Conservation (phyloP, 2,888 invertebrate species). For the Tortricodes alternella region DNA sequence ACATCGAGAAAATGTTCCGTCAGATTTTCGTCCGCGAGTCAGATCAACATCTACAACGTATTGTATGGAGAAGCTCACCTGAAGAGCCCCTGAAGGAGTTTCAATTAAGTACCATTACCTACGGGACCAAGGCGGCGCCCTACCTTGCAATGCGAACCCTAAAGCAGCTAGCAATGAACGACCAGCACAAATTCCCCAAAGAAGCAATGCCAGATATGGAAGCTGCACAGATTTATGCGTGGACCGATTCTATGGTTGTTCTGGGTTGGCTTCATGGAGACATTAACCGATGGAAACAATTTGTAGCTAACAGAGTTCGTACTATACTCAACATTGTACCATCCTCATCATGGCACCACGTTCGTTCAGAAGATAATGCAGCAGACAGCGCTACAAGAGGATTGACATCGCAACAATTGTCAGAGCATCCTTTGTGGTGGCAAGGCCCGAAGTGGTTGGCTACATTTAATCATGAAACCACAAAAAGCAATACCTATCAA, state of each 20-base stretch:
- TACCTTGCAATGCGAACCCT: constrained; percentile 5
- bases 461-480: neutral
- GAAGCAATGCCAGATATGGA: neutral
- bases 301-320: constrained; percentile 19
- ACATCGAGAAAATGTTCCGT: constrained; percentile 22
- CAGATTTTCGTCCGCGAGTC: constrained; percentile 13
- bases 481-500: neutral
- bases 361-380: constrained; percentile 31
- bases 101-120: constrained; percentile 24
- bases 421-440: constrained; percentile 27
- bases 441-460: constrained; percentile 24
- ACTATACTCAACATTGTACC: constrained; percentile 9
- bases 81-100: constrained; percentile 9
- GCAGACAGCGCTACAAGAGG: constrained; percentile 33
- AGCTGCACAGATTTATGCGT: constrained; percentile 1
- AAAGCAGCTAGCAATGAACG: neutral
- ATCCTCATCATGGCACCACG: constrained; percentile 21
- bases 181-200: neutral
- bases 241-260: constrained; percentile 31
- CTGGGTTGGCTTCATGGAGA: constrained; percentile 22
- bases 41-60: constrained; percentile 22
- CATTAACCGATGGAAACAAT: constrained; percentile 15
- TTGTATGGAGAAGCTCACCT: constrained; percentile 24
- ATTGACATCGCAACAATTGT: neutral
- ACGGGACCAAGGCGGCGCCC: constrained; percentile 29